Conservation (phyloP, 2,888 invertebrate genomes). For the Epicampocera succincta region DNA sequence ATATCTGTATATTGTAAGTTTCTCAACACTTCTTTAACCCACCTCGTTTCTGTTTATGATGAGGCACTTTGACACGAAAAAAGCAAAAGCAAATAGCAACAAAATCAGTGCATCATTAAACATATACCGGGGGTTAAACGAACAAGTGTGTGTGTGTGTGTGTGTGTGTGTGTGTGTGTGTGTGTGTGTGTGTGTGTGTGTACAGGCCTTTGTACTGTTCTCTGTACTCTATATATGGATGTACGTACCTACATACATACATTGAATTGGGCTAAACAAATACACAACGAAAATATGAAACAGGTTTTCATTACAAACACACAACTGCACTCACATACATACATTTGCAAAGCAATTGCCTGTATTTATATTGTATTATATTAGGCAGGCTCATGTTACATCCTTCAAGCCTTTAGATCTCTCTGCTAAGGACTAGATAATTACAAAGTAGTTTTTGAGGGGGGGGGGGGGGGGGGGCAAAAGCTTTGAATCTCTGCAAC, state of each 20-base stretch:
- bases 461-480: no score
- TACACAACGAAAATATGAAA: constrained; percentile 42
- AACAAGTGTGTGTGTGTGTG: neutral
- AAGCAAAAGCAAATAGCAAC: neutral
- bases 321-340: neutral
- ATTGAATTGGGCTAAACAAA: constrained; percentile 64
- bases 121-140: constrained; percentile 51
- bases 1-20: no score
- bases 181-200: neutral
- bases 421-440: no score
- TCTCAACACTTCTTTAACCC: neutral
- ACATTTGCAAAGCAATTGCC: neutral
- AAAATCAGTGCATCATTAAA: constrained; percentile 63
- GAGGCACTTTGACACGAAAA: neutral
- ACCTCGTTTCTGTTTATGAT: constrained; percentile 7
- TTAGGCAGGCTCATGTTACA: no score
- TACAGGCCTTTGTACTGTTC: constrained; percentile 39
- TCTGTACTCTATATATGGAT: neutral
- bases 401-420: no score
- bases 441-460: no score
- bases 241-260: neutral
- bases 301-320: constrained; percentile 18
- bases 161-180: neutral
- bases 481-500: no score
- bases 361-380: neutral